phyloP scores from a whole-genome alignment of 2,113 vertebrate genomes.

The Mandrillus leucophaeus region DNA sequence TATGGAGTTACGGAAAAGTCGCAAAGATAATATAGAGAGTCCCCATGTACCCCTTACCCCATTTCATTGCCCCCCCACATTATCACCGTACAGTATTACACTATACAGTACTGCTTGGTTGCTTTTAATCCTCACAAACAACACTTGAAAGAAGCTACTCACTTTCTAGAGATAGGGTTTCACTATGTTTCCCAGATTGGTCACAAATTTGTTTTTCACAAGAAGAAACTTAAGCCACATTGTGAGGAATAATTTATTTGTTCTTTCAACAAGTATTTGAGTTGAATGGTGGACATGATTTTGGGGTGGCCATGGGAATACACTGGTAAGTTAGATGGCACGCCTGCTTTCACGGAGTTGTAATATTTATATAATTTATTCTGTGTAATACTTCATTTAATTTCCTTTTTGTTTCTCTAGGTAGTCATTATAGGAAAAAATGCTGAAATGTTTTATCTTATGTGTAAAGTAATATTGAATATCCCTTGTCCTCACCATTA shows the following conservation, averaged over 20 bases:
- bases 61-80: background rate
- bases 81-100: background rate
- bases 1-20: constrained; percentile 9
- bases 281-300: background rate
- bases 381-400: background rate
- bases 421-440: constrained; percentile 22
- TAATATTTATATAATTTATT: constrained; percentile 26
- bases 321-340: background rate
- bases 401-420: constrained; percentile 13
- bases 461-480: background rate
- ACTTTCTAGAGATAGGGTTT: background rate
- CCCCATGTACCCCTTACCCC: background rate
- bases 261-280: constrained; percentile 9
- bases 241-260: constrained; percentile 25
- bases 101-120: background rate
- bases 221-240: background rate
- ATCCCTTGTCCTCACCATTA: background rate
- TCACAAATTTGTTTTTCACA: background rate
- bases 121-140: constrained; percentile 38
- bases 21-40: background rate
- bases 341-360: background rate
- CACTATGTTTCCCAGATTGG: too few species aligned
- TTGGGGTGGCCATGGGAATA: background rate
- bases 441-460: background rate
- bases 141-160: background rate